Percentiles rank a stretch among this genome's conserved stretches.
phyloP scores from a whole-genome alignment of 2,888 invertebrate genomes.

The Corythucha ciliata region DNA sequence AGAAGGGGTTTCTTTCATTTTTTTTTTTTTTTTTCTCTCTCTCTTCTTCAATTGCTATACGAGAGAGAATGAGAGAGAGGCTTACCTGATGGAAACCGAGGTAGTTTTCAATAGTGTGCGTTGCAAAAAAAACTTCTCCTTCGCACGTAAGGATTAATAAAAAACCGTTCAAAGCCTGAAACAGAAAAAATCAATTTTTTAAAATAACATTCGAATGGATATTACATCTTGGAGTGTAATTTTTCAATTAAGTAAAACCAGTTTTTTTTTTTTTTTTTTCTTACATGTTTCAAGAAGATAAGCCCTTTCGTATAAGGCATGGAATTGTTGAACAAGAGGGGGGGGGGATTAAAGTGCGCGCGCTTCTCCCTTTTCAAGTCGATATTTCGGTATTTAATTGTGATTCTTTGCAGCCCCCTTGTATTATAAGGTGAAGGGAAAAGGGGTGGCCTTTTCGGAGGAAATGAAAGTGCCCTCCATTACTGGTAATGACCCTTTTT shows the following conservation, averaged over 20 bases:
- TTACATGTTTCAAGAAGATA: too few species aligned
- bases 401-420: not conserved
- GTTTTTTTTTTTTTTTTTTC: too few species aligned
- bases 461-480: not conserved
- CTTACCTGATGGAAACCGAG: slow-evolving; percentile 99
- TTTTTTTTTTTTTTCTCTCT: not conserved
- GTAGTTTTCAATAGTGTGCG: slow-evolving; percentile 98
- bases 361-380: too few species aligned
- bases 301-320: too few species aligned
- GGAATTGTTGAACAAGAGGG: too few species aligned
- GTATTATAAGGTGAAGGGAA: not conserved
- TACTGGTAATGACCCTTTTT: not conserved
- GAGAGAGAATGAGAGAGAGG: slow-evolving; percentile 28
- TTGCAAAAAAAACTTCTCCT: slow-evolving; percentile 99
- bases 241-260: too few species aligned
- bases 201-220: too few species aligned
- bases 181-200: slow-evolving; percentile 39
- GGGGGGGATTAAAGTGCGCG: too few species aligned
- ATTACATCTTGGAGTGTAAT: not conserved
- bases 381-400: too few species aligned
- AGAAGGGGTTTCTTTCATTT: too few species aligned
- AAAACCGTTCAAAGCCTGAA: slow-evolving; percentile 96
- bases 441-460: not conserved
- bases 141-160: slow-evolving; percentile 97
- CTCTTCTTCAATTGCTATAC: not conserved